Conservation (phyloP, 2,888 invertebrate species). For the Anorthoa munda region DNA sequence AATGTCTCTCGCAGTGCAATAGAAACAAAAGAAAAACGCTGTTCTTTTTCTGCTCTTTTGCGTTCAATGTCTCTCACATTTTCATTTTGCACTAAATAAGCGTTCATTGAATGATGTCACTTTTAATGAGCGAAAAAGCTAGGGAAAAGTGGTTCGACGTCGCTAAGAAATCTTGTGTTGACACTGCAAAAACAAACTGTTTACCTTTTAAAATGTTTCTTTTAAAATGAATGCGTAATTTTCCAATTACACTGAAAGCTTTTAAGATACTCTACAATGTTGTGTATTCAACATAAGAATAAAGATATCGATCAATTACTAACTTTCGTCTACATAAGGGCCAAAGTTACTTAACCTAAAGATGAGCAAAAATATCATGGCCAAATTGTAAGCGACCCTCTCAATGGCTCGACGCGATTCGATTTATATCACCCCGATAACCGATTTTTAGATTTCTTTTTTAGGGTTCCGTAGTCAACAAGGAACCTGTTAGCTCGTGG, state of each 20-base stretch:
- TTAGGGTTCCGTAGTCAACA: too few relatives aligned
- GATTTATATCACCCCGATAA: too few relatives aligned
- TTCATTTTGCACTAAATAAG: conserved; percentile 10
- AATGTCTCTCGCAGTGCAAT: not conserved
- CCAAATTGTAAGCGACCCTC: too few relatives aligned
- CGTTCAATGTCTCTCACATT: not conserved
- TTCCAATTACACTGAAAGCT: not conserved
- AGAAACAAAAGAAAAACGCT: conserved; percentile 5
- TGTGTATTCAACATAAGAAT: not conserved
- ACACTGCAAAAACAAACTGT: conserved; percentile 2
- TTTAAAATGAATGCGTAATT: not conserved
- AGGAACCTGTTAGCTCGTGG: too few relatives aligned
- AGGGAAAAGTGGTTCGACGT: not conserved
- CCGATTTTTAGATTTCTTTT: too few relatives aligned
- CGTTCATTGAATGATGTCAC: conserved; percentile 36
- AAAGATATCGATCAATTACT: not conserved
- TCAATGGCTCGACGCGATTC: too few relatives aligned
- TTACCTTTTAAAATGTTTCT: conserved; percentile 17
- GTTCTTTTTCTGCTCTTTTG: not conserved
- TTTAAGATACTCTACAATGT: conserved; percentile 2
- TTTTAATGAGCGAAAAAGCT: conserved; percentile 45
- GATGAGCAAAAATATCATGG: too few relatives aligned
- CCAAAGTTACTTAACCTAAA: not conserved
- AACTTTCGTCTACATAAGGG: not conserved
- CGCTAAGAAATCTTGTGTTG: not conserved